Base-by-base conservation (phyloP, 2,888 invertebrate genomes). In the Pteria penguin region DNA sequence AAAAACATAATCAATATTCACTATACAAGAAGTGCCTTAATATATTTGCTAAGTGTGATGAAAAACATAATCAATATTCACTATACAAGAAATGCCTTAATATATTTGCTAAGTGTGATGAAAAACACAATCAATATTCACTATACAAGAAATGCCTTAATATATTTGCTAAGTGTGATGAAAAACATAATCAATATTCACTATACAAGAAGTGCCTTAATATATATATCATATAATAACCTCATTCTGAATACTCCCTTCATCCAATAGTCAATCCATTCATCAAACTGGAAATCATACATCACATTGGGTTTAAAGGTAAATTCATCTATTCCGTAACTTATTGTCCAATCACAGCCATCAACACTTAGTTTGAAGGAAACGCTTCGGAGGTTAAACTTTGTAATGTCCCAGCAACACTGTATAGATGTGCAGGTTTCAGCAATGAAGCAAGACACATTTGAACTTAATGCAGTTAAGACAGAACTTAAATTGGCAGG, bases 181-280 rank as follows among this genome's bases (percentile, higher is more conserved):
- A n/a, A n/a, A n/a, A n/a, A n/a, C n/a, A n/a, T n/a, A n/a, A n/a
- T n/a, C n/a, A n/a, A n/a, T n/a, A n/a, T n/a, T n/a, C n/a, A n/a
- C n/a, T n/a, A n/a, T n/a, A n/a, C n/a, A n/a, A n/a, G n/a, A n/a
- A n/a, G n/a, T n/a, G n/a, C n/a, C n/a, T n/a, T n/a, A n/a, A n/a
- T n/a, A n/a, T n/a, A n/a, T n/a, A n/a, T n/a, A n/a, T n/a, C n/a
- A n/a, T n/a, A n/a, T n/a, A n/a, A n/a, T 75, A 77, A 81, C 81
- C 75, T 68, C 2, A 81, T 36, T 60, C 79, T 67, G n/a, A 82
- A 63, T 1, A 79, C 66, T 32, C 70, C 73, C 29, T 75, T 75
- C 61, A 82, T 54, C 69, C 74, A 70, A 67, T 78, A 74, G n/a
- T 78, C 72, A n/a, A 79, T 77, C 29, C 26, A 27, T 52, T 45